Conservation (phyloP, 2,113 vertebrate genomes). For the Rhinichthys klamathensis region DNA sequence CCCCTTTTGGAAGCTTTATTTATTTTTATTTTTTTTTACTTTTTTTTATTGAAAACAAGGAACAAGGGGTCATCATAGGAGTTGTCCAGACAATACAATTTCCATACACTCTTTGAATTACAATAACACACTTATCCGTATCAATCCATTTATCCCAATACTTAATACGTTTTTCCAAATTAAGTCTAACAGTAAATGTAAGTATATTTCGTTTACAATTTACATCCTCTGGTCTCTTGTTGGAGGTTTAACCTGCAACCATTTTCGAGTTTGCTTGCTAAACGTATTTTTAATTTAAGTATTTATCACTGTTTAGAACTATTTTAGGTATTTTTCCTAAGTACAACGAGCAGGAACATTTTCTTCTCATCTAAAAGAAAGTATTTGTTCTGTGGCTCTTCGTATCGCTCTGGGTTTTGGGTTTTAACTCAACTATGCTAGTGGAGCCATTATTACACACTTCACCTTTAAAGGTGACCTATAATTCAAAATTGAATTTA, state of each 20-base stretch:
- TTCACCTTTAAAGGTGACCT: neutral
- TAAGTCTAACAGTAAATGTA: neutral
- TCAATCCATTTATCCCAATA: neutral
- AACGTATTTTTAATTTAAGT: too few relatives aligned
- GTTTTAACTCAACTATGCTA: neutral
- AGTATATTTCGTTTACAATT: neutral
- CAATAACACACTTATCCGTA: neutral
- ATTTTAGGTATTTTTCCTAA: too few relatives aligned
- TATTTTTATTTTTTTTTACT: too few relatives aligned
- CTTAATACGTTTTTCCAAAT: neutral
- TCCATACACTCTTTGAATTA: neutral
- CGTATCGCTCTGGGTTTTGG: neutral
- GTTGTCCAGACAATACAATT: neutral
- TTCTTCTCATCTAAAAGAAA: neutral
- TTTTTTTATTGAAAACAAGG: neutral
- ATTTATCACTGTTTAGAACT: too few relatives aligned
- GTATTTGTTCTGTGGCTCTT: neutral
- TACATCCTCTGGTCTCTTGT: too few relatives aligned
- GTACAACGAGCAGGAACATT: neutral
- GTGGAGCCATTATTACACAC: neutral
- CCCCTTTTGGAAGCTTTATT: too few relatives aligned
- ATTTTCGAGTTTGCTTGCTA: too few relatives aligned
- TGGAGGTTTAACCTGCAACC: too few relatives aligned
- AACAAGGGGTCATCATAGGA: neutral
- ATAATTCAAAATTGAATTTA: too few relatives aligned